These are phyloP conservation scores for Ctenodactylus gundi DNA, from an alignment of 2,113 vertebrate genomes.

Conservation along the genomic window DNA sequence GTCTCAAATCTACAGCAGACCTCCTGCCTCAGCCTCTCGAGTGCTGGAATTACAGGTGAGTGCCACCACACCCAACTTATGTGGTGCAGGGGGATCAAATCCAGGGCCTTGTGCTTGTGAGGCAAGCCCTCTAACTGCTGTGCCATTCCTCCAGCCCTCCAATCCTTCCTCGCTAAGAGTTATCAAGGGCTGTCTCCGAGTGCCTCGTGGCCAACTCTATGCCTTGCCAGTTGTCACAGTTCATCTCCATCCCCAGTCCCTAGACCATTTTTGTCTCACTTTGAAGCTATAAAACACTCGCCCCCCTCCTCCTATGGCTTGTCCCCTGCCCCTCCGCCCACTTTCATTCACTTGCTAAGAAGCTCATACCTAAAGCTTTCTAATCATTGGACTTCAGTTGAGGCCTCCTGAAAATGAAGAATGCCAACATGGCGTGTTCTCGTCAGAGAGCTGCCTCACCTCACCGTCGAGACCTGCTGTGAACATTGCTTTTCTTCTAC, in stretches of 20 bases:
- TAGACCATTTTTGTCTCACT: neutral
- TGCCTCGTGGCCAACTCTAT: neutral
- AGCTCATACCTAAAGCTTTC: neutral
- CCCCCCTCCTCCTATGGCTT: neutral
- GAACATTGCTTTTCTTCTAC: neutral
- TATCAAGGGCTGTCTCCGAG: neutral
- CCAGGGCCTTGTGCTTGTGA: too few relatives aligned
- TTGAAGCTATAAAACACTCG: neutral
- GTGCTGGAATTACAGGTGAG: too few relatives aligned
- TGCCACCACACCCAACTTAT: too few relatives aligned
- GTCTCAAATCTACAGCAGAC: too few relatives aligned
- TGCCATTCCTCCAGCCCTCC: neutral
- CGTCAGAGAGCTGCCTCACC: too few relatives aligned
- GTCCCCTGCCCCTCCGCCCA: neutral
- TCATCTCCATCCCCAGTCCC: neutral
- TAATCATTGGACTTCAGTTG: neutral
- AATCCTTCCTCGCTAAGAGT: neutral
- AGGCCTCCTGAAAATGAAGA: neutral
- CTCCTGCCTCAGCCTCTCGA: too few relatives aligned
- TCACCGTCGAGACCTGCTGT: neutral
- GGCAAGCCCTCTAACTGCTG: too few relatives aligned
- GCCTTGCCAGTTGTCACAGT: neutral
- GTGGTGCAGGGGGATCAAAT: too few relatives aligned
- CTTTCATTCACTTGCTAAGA: neutral
- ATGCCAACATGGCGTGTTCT: neutral